These are phyloP conservation scores for Lepidocyrtoides sp. DNA, from an alignment of 2,888 invertebrate species.

Conservation along the genomic window DNA sequence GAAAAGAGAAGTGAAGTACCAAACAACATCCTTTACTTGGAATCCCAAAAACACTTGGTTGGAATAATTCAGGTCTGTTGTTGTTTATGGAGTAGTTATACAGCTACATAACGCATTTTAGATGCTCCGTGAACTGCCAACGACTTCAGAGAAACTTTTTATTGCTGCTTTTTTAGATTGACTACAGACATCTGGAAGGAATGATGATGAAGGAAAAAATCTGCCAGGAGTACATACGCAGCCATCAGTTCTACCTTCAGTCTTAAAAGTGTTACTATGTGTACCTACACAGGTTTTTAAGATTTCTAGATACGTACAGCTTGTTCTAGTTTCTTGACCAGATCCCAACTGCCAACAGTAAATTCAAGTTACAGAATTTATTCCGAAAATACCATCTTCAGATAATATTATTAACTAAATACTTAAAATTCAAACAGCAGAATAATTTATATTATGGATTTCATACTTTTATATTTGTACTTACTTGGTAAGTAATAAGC, in stretches of 20 bases:
- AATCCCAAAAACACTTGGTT: neutral
- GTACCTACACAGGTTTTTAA: too few species aligned
- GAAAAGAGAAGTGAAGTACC: neutral
- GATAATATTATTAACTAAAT: too few species aligned
- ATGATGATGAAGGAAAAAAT: neutral
- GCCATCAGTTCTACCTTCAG: too few species aligned
- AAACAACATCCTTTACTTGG: neutral
- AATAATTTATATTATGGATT: too few species aligned
- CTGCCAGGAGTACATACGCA: too few species aligned
- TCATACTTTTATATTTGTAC: too few species aligned
- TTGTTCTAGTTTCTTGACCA: neutral
- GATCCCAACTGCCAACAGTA: neutral
- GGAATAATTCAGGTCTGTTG: neutral
- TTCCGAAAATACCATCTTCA: too few species aligned
- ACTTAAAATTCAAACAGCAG: too few species aligned
- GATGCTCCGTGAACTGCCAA: neutral
- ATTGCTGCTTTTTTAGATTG: neutral
- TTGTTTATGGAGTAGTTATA: constrained; percentile 6
- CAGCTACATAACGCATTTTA: neutral
- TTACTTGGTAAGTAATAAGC: too few species aligned
- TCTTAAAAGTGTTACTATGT: too few species aligned
- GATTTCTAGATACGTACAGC: neutral
- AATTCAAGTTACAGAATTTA: neutral
- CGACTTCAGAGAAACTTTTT: neutral
- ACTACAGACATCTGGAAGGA: neutral